Percentiles rank a stretch among this genome's conserved stretches.
phyloP scores from a whole-genome alignment of 2,888 invertebrate genomes.

The Microctonus hyperodae region DNA sequence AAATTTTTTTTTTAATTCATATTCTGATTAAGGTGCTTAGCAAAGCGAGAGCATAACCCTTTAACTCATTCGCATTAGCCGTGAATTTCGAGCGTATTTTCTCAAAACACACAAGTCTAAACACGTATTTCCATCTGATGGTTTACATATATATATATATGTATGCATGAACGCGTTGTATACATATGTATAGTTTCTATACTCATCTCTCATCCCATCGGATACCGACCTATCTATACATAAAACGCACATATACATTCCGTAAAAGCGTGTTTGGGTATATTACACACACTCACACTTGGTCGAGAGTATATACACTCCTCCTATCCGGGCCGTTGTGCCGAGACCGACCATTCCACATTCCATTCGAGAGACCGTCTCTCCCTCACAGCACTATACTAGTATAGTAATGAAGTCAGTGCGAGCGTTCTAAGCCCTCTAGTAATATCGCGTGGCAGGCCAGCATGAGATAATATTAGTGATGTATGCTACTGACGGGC shows the following conservation, averaged over 20 bases:
- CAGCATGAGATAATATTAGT: conserved; percentile 58
- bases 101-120: not conserved
- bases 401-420: conserved; percentile 57
- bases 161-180: too few species aligned
- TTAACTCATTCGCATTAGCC: not conserved
- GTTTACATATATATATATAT: not conserved
- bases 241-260: conserved; percentile 19
- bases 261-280: conserved; percentile 2
- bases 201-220: not conserved
- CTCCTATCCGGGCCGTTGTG: conserved; percentile 22
- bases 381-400: conserved; percentile 36
- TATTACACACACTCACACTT: too few species aligned
- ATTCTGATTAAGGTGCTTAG: not conserved
- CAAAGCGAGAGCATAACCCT: not conserved
- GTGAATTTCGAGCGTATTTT: not conserved
- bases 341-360: conserved; percentile 56
- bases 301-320: too few species aligned
- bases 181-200: conserved; percentile 5
- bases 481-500: conserved; percentile 60
- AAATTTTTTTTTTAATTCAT: not conserved
- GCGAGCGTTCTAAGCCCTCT: conserved; percentile 55
- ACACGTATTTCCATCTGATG: not conserved
- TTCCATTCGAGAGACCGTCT: conserved; percentile 51
- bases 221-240: not conserved
- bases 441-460: conserved; percentile 56